These are phyloP conservation scores for Chondrosia reniformis DNA, from an alignment of 37 sponge, comb jelly and placozoan genomes.

Conservation along the genomic window DNA sequence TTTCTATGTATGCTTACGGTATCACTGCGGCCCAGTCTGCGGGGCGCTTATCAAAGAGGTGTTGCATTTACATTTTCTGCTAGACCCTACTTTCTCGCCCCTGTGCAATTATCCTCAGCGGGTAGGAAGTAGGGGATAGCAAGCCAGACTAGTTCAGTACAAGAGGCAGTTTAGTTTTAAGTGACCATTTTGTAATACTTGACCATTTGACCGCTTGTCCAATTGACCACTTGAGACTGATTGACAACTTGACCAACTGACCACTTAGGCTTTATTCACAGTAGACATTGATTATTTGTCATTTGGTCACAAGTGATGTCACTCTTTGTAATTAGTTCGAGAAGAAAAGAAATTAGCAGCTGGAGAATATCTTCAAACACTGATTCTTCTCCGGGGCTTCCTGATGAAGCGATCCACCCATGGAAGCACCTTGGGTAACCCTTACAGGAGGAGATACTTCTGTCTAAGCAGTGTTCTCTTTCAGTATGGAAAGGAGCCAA, in stretches of 20 bases:
- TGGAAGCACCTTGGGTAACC: slow-evolving; percentile 26
- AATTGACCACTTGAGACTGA: not conserved
- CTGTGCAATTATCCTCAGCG: too few relatives aligned
- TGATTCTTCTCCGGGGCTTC: slow-evolving; percentile 50
- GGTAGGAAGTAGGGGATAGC: too few relatives aligned
- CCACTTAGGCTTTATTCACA: not conserved
- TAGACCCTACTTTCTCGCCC: too few relatives aligned
- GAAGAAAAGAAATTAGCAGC: slow-evolving; percentile 8
- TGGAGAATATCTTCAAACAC: slow-evolving; percentile 61
- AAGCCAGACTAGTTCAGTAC: too few relatives aligned
- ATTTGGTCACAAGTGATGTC: not conserved
- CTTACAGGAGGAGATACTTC: slow-evolving; percentile 65
- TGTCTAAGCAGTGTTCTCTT: slow-evolving; percentile 66
- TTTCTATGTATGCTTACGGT: too few relatives aligned
- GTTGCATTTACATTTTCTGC: too few relatives aligned
- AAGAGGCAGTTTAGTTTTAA: too few relatives aligned
- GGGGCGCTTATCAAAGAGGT: too few relatives aligned
- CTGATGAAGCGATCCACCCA: slow-evolving; percentile 53
- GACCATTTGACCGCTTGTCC: not conserved
- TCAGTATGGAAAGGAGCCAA: slow-evolving; percentile 34
- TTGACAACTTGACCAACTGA: not conserved
- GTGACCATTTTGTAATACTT: not conserved
- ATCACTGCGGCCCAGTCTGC: too few relatives aligned
- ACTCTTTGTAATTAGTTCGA: slow-evolving; percentile 7
- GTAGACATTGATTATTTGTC: not conserved